Base-by-base conservation (phyloP, 2,888 invertebrate genomes). In the Callyntrura sp. region DNA sequence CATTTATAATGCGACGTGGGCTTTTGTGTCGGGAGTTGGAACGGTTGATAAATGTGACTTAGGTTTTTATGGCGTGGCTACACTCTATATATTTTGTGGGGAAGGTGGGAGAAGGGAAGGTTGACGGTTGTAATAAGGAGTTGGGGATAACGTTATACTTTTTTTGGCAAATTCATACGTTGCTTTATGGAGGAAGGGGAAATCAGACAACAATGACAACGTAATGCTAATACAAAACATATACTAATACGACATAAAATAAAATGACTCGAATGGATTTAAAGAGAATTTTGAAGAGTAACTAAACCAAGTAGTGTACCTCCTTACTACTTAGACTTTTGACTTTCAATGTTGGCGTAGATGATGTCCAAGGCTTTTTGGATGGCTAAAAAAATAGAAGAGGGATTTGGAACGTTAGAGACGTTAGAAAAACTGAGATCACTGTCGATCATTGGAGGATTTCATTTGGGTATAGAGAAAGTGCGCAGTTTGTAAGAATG, bases 281-380 rank as follows among this genome's bases (percentile, higher is more conserved):
- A 43, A 57, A 14, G 43, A 83, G 57, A 73, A 83, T 83, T 48
- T 76, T 2, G 68, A 62, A 8, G 48, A 83, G 45, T 55, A 65
- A 48, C 82, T 87, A 76, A 14, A 51, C 35, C 17, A 55, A 62
- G 35, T 11, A 20, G 73, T 55, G 48, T 65, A 57, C 9, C 11
- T 55, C 11, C 55, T 85, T 28, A 90, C 60, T 88, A 82, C 23
- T 90, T 85, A 28, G 89, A 12, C 90, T 91, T 91, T 20, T 90
- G 84, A 65, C 84, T 90, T 35, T 88, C 92, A 48, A 92, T 92
- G 86, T 92, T 92, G 25, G 90, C 90, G 90, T 92, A 92, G 79
- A 92, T 92, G 92, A 92, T 92, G 90, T 92, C 91, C 78, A 91
- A 82, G 28, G 91, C 91, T 51, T 89, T 90, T 81, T 91, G 91